phyloP scores from a whole-genome alignment of 2,113 vertebrate species.

The Hypanus sabinus region DNA sequence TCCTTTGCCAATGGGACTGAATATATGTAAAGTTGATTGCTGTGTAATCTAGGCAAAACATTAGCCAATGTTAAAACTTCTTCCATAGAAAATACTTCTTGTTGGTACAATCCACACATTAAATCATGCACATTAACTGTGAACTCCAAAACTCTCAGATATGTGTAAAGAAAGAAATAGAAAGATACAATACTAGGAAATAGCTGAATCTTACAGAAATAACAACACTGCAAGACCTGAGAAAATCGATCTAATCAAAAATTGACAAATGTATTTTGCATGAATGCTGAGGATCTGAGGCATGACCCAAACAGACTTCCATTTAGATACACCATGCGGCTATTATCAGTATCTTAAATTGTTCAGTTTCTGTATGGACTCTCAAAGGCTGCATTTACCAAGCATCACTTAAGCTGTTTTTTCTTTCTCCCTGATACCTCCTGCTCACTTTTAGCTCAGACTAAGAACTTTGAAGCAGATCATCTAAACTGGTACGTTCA shows the following conservation, averaged over 20 bases:
- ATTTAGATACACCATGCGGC: conserved; percentile 57
- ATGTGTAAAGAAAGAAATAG: conserved; percentile 57
- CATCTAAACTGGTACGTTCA: background rate
- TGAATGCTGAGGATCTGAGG: conserved; percentile 56
- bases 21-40: background rate
- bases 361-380: conserved; percentile 59
- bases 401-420: conserved; percentile 66
- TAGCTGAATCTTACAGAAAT: conserved; percentile 53
- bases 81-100: background rate
- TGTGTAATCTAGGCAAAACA: background rate
- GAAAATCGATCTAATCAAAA: conserved; percentile 75
- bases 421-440: conserved; percentile 55
- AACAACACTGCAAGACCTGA: conserved; percentile 63
- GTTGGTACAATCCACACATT: background rate
- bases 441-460: background rate
- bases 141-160: conserved; percentile 50
- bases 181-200: conserved; percentile 62
- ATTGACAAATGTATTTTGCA: conserved; percentile 74
- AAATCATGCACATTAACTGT: background rate
- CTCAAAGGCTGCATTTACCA: conserved; percentile 55
- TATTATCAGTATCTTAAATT: conserved; percentile 59
- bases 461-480: background rate
- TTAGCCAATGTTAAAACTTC: background rate
- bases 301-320: conserved; percentile 64
- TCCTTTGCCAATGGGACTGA: background rate